phyloP scores from a whole-genome alignment of 2,797 vertebrate genomes.

The Sebastes iracundus region DNA sequence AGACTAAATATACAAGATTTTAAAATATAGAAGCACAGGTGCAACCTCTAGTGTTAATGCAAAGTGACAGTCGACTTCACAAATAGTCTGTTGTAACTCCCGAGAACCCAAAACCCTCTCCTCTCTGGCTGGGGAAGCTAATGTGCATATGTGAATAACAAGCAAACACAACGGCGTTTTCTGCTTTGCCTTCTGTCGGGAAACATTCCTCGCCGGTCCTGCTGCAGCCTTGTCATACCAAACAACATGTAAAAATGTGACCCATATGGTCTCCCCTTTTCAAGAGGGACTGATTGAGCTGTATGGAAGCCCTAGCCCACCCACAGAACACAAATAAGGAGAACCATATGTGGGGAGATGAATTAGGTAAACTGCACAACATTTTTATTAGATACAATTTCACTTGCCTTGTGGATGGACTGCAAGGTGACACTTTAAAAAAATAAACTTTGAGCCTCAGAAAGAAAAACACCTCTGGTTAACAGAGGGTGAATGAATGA shows the following conservation, averaged over 20 bases:
- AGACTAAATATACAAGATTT: constrained; percentile 6
- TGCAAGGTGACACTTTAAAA: constrained; percentile 83
- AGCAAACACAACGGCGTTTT: constrained; percentile 56
- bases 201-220: constrained; percentile 71
- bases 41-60: constrained; percentile 57
- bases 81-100: constrained; percentile 42
- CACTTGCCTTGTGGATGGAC: constrained; percentile 79
- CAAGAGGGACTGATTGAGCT: constrained; percentile 82
- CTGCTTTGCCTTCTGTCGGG: constrained; percentile 57
- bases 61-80: constrained; percentile 62
- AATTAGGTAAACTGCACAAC: constrained; percentile 88
- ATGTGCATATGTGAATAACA: constrained; percentile 68
- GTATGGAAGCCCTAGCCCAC: constrained; percentile 81
- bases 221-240: constrained; percentile 80
- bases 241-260: constrained; percentile 83
- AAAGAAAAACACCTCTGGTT: constrained; percentile 62
- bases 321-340: constrained; percentile 82
- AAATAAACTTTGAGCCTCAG: constrained; percentile 79
- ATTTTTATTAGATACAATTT: constrained; percentile 88
- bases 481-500: constrained; percentile 46
- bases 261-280: constrained; percentile 78
- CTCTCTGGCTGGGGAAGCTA: constrained; percentile 42
- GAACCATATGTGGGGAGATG: constrained; percentile 85
- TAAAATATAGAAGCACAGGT: constrained; percentile 58
- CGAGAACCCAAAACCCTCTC: constrained; percentile 27